Evolutionary conservation across 1,140 invertebrate species (phyloP).

Genomic region (Lucilia cuprina): DNA sequence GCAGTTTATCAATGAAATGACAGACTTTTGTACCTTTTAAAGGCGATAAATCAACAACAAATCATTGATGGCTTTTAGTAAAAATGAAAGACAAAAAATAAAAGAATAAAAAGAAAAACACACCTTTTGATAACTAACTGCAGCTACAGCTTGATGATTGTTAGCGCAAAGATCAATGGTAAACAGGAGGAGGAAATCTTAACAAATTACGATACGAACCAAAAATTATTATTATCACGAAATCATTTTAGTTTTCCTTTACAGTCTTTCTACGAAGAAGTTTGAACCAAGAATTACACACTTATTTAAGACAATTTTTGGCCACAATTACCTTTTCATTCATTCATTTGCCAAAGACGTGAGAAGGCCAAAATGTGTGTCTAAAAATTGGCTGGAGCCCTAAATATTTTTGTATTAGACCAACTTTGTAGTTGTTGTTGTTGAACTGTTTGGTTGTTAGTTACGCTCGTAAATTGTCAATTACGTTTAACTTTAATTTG

Average conservation of each 20-base stretch:
- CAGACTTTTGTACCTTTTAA: conserved; percentile 17
- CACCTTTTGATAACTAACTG: not conserved
- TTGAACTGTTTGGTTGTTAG: not conserved
- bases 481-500: not conserved
- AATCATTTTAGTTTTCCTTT: not conserved
- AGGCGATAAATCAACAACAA: conserved; percentile 22
- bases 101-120: not conserved
- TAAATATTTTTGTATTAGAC: not conserved
- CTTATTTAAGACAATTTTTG: conserved; percentile 27
- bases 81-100: not conserved
- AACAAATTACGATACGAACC: conserved; percentile 21
- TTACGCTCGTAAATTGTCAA: conserved; percentile 33
- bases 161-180: conserved; percentile 12
- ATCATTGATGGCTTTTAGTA: conserved; percentile 21
- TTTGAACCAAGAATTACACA: conserved; percentile 15
- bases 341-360: not conserved
- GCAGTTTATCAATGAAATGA: conserved; percentile 29
- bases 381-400: not conserved
- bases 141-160: not conserved
- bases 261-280: not conserved
- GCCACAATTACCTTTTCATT: conserved; percentile 25
- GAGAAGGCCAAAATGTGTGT: not conserved
- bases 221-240: conserved; percentile 1
- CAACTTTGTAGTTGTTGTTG: not conserved
- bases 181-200: conserved; percentile 6